Evolutionary conservation across 1,140 invertebrate species (phyloP), one percentile per base, ranked within the genome.

Genomic region (Bombus fervidus): DNA sequence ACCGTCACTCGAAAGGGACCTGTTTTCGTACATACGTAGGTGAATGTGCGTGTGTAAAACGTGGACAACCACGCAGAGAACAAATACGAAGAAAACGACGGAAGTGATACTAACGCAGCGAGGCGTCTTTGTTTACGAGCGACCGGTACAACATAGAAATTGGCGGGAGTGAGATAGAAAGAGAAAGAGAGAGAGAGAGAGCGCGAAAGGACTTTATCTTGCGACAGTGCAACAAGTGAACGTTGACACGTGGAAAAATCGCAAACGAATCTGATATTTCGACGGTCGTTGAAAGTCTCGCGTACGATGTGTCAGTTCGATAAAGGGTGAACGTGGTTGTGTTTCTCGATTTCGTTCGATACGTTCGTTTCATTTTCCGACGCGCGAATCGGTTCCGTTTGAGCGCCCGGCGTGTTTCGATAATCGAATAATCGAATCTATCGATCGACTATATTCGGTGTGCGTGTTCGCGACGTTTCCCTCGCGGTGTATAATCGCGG

Each of bases 141-240:
- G 6, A 3, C 47, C 2, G 18, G 22, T 5, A 6, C 12, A 34
- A 1, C 28, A 34, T 31, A 8, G 37, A 62, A 72, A 47, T 13
- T 68, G 82, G 75, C 66, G 47, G 39, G 66, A 41, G n/a, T 5
- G 25, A 28, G 22, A 37, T 3, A 22, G 15, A 37, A 37, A 76
- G 28, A 31, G 18, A 68, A 0, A 34, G 31, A 34, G 15, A 31
- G 6, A 34, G 1, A 22, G n/a, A 22, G 31, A 0, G n/a, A n/a
- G n/a, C n/a, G 18, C 47, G 18, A 53, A 53, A 53, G 47, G 18
- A 37, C 37, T 18, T 64, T 34, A 53, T 64, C 66, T 47, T 64
- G 47, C 43, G 66, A 31, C 13, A 53, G 57, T 79, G 76, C 76
- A 87, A 80, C 74, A 85, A 84, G 87, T 90, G 88, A 88, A 62